These are phyloP conservation scores for Amblyopsis rosae DNA, from an alignment of 2,113 vertebrate species.

Conservation along the genomic window DNA sequence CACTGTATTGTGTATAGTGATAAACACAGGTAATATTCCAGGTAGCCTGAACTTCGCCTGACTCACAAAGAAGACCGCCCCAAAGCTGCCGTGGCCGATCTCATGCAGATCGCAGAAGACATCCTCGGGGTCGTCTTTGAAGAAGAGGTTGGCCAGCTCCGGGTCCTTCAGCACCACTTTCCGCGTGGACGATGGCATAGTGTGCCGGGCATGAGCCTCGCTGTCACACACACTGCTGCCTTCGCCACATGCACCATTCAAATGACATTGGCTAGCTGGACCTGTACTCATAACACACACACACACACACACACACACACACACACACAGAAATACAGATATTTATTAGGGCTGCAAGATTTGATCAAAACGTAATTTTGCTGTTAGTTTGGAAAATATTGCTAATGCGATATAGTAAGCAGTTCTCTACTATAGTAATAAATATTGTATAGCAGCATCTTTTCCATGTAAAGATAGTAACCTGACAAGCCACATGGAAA, in stretches of 20 bases:
- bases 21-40: too few species aligned
- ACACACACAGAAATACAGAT: background rate
- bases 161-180: conserved; percentile 76
- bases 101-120: conserved; percentile 83
- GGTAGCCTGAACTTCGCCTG: too few species aligned
- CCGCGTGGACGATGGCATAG: conserved; percentile 81
- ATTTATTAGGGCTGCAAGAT: background rate
- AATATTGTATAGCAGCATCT: too few species aligned
- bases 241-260: conserved; percentile 63
- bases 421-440: too few species aligned
- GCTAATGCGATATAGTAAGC: too few species aligned
- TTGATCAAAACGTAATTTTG: too few species aligned
- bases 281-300: conserved; percentile 26
- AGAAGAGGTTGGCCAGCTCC: conserved; percentile 78
- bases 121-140: conserved; percentile 83
- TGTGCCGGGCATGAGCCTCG: conserved; percentile 68
- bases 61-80: conserved; percentile 84
- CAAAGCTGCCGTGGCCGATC: conserved; percentile 85
- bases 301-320: background rate
- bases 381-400: too few species aligned
- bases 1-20: too few species aligned
- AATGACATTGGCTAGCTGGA: conserved; percentile 75
- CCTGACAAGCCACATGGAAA: too few species aligned
- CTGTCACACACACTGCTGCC: conserved; percentile 69
- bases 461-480: too few species aligned